A percentile compares a stretch with the other conserved stretches of the same genome.
These are phyloP conservation scores for Caranx melampygus DNA, from an alignment of 2,113 vertebrate species.

Conservation along the genomic window DNA sequence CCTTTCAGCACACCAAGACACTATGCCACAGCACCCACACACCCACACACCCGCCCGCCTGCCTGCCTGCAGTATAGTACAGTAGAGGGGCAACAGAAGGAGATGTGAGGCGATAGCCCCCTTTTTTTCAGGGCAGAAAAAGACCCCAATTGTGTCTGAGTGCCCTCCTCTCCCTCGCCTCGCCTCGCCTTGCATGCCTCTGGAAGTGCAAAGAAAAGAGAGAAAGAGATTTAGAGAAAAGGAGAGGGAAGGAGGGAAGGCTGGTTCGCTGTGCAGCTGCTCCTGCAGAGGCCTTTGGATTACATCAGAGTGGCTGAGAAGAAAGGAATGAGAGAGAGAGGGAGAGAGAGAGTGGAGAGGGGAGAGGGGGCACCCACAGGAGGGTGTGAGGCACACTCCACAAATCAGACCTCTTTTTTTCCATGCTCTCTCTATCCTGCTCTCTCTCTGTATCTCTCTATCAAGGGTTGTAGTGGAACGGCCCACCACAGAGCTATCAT, in stretches of 20 bases:
- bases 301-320: slow-evolving; percentile 90
- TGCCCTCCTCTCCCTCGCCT: slow-evolving; percentile 85
- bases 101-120: slow-evolving; percentile 91
- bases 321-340: slow-evolving; percentile 79
- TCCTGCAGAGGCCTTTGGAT: slow-evolving; percentile 90
- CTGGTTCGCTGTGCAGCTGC: slow-evolving; percentile 94
- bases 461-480: slow-evolving; percentile 58
- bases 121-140: slow-evolving; percentile 88
- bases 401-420: slow-evolving; percentile 79
- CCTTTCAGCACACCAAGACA: slow-evolving; percentile 60
- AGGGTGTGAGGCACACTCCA: slow-evolving; percentile 86
- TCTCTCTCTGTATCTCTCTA: slow-evolving; percentile 59
- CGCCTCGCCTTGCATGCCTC: slow-evolving; percentile 84
- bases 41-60: slow-evolving; percentile 79
- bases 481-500: slow-evolving; percentile 88
- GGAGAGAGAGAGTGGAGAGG: slow-evolving; percentile 63
- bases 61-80: slow-evolving; percentile 80
- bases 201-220: slow-evolving; percentile 80
- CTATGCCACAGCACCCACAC: slow-evolving; percentile 64
- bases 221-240: slow-evolving; percentile 81
- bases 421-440: slow-evolving; percentile 47
- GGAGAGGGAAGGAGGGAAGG: slow-evolving; percentile 77
- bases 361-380: slow-evolving; percentile 69
- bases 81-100: slow-evolving; percentile 84
- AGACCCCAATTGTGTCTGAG: slow-evolving; percentile 89